Evolutionary conservation across 2,888 invertebrate species (phyloP).

Genomic region (Plebejus argus): DNA sequence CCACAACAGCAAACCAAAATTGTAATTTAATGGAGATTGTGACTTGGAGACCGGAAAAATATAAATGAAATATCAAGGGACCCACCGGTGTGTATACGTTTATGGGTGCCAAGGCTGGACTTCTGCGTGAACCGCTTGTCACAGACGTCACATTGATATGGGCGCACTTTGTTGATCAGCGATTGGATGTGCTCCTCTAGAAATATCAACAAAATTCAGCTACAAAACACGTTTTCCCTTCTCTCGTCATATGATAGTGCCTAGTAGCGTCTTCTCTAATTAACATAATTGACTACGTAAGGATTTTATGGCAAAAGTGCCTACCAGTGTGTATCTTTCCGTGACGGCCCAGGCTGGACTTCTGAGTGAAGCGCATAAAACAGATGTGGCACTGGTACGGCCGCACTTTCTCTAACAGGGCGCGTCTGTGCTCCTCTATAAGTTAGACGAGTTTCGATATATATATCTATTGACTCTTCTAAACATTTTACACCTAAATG

Average conservation of each 20-base stretch:
- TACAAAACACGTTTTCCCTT: constrained; percentile 69
- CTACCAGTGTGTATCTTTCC: constrained; percentile 86
- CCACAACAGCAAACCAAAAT: constrained; percentile 61
- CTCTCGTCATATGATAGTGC: constrained; percentile 59
- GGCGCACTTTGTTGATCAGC: constrained; percentile 83
- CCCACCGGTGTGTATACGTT: constrained; percentile 88
- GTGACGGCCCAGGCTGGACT: constrained; percentile 87
- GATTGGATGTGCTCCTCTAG: constrained; percentile 82
- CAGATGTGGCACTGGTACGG: constrained; percentile 87
- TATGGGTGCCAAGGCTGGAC: constrained; percentile 91
- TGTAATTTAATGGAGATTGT: constrained; percentile 55
- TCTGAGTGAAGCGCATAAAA: constrained; percentile 87
- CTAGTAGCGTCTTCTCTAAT: constrained; percentile 71
- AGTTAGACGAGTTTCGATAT: constrained; percentile 78
- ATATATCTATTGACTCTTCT: constrained; percentile 67
- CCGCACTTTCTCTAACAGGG: constrained; percentile 82
- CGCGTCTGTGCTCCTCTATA: constrained; percentile 82
- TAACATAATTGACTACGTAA: constrained; percentile 71
- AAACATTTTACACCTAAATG: constrained; percentile 62
- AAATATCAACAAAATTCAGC: constrained; percentile 80
- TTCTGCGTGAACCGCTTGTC: constrained; percentile 91
- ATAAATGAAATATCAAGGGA: constrained; percentile 75
- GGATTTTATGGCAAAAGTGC: constrained; percentile 79
- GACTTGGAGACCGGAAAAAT: constrained; percentile 73
- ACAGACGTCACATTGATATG: constrained; percentile 87